Evolutionary conservation across 2,888 invertebrate genomes (phyloP), one percentile per base, ranked within the genome.

Genomic region (Dolomedes plantarius): DNA sequence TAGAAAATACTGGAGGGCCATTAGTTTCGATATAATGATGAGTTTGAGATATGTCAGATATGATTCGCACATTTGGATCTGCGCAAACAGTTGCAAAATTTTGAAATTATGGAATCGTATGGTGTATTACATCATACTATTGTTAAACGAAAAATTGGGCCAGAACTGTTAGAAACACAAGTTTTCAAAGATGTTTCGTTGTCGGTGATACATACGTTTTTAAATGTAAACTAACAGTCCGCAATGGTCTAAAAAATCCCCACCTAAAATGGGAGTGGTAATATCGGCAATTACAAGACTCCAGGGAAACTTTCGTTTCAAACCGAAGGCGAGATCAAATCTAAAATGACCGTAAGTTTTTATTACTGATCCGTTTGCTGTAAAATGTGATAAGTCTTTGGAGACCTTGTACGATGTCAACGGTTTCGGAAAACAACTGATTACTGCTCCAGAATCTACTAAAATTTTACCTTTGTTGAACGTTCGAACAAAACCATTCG

Each of bases 1-100:
- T 75, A 16, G 62, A 39, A 31, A 68, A 69, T 11, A 82, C 41
- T 9, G 74, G 69, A 11, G 74, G 69, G 28, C 81, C 46, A 0
- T 1, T 56, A 6, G 68, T 82, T 28, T 82, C 19, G 0, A 82
- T 75, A 0, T 27, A n/a, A 7, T 75, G 69, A 16, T 28, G 13
- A 41, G 68, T 5, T 2, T 32, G 27, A 11, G 29, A 2, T 1
- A 3, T 56, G 19, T 7, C 1, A 16, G 2, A 5, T 2, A 23
- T 11, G 1, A 3, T 23, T 19, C 1, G 6, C 19, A 16, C 3
- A n/a, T n/a, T n/a, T 6, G 11, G 3, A 56, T 7, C 56, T 1
- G 23, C 6, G 23, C 5, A 5, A 36, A 36, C 36, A 36, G 5
- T 5, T 36, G 5, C 7, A 9, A 9, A 36, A 36, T 36, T 36